These are phyloP conservation scores for Atta cephalotes DNA, from an alignment of 1,140 invertebrate genomes.

Conservation along the genomic window DNA sequence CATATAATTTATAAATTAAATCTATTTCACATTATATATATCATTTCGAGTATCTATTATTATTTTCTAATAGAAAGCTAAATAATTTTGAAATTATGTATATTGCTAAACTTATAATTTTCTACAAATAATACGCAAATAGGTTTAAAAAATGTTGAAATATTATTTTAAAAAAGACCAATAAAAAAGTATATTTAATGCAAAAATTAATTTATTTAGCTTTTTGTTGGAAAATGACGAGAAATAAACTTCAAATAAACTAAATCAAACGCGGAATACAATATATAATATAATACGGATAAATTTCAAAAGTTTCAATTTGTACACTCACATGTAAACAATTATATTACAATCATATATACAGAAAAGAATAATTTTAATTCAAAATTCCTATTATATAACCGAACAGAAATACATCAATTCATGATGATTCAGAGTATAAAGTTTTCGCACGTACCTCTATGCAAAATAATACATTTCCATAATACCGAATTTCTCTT, in stretches of 20 bases:
- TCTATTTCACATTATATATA: too few relatives aligned
- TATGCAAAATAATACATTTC: neutral
- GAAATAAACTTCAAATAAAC: neutral
- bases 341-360: neutral
- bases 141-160: neutral
- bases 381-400: neutral
- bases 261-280: neutral
- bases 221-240: constrained; percentile 4
- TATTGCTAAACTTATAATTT: too few relatives aligned
- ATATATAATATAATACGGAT: neutral
- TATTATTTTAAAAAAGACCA: neutral
- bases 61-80: too few relatives aligned
- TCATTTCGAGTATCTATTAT: too few relatives aligned
- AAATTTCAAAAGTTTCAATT: neutral
- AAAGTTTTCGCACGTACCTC: neutral
- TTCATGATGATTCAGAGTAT: neutral
- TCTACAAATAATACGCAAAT: neutral
- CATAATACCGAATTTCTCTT: neutral
- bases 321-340: neutral
- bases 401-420: neutral
- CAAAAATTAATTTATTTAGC: neutral
- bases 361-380: constrained; percentile 18
- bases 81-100: too few relatives aligned
- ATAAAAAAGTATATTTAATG: neutral
- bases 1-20: too few relatives aligned